These are phyloP conservation scores for Leptodactylus fallax DNA, from an alignment of 2,797 vertebrate genomes.

Conservation along the genomic window DNA sequence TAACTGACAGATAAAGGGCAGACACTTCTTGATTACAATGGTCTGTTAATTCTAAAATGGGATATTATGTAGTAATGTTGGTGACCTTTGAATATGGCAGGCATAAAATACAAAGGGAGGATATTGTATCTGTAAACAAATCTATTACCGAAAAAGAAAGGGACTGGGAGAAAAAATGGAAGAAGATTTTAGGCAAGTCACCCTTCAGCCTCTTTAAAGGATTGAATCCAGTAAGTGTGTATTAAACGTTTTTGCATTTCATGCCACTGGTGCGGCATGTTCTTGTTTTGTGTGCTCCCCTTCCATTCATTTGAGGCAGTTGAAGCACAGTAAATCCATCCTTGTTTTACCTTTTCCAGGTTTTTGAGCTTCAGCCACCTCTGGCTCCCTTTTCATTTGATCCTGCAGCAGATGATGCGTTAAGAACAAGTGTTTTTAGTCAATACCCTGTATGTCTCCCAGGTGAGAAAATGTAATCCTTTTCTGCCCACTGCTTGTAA, in stretches of 20 bases:
- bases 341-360: constrained; percentile 70
- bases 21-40: constrained; percentile 72
- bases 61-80: constrained; percentile 38
- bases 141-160: constrained; percentile 72
- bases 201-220: constrained; percentile 76
- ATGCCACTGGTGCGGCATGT: no score
- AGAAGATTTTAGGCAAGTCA: constrained; percentile 70
- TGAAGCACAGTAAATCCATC: not conserved
- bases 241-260: not conserved
- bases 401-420: constrained; percentile 75
- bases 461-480: constrained; percentile 70
- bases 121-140: constrained; percentile 68
- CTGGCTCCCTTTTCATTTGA: constrained; percentile 76
- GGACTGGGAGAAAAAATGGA: constrained; percentile 85
- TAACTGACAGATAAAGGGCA: constrained; percentile 99
- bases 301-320: no score
- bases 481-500: no score
- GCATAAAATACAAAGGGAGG: constrained; percentile 74
- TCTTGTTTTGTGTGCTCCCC: no score
- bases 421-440: constrained; percentile 70
- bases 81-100: constrained; percentile 70
- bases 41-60: constrained; percentile 32
- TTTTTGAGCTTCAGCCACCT: constrained; percentile 77
- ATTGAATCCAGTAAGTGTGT: constrained; percentile 77
- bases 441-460: constrained; percentile 73